phyloP scores from a whole-genome alignment of 2,797 vertebrate genomes.

The Muscicapa striata region DNA sequence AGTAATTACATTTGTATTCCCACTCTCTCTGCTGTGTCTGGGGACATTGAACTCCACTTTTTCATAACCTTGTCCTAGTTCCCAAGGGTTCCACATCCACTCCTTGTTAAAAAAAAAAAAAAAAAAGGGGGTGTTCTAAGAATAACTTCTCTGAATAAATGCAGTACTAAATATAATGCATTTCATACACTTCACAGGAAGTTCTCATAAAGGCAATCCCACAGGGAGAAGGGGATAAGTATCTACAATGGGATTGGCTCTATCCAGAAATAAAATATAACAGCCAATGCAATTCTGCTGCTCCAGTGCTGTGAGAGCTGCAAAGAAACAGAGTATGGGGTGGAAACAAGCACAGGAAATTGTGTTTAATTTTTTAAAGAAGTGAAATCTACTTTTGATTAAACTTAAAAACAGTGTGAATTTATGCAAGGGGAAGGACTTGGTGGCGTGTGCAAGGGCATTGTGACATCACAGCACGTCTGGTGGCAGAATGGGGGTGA shows the following conservation, averaged over 20 bases:
- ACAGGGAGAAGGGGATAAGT: background rate
- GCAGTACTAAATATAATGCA: background rate
- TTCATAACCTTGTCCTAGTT: background rate
- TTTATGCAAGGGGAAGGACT: fast-evolving
- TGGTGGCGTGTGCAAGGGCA: fast-evolving
- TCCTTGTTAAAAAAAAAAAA: background rate
- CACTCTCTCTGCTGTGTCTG: background rate
- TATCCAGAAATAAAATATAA: background rate
- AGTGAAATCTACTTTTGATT: fast-evolving
- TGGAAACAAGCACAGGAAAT: background rate
- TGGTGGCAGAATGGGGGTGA: fast-evolving
- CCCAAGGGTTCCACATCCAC: background rate
- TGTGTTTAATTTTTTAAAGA: fast-evolving
- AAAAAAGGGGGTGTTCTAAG: background rate
- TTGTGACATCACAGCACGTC: background rate
- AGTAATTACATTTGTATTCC: background rate
- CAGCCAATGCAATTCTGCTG: background rate
- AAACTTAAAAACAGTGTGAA: fast-evolving
- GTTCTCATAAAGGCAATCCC: background rate
- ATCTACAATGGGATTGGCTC: background rate
- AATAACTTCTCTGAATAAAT: background rate
- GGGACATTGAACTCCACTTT: background rate
- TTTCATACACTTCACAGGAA: background rate
- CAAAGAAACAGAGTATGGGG: background rate
- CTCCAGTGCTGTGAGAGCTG: background rate